Conservation (phyloP, 2,888 invertebrate genomes). For the Epicampocera succincta region DNA sequence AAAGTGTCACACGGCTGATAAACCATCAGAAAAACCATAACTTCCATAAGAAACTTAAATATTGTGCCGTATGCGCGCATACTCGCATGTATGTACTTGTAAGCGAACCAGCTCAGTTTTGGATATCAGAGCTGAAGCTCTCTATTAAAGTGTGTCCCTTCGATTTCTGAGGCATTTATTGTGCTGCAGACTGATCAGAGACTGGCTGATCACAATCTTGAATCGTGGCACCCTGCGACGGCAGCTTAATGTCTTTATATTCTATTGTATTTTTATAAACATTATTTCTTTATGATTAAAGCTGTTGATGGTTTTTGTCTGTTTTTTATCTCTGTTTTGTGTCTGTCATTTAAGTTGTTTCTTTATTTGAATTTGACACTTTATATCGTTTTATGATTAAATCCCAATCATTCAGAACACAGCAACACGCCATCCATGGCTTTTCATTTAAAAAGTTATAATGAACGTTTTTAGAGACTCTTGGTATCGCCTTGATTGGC, state of each 20-base stretch:
- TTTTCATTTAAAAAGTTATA: constrained; percentile 38
- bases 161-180: constrained; percentile 23
- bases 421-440: not conserved
- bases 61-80: not conserved
- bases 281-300: constrained; percentile 34
- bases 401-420: constrained; percentile 10
- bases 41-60: constrained; percentile 37
- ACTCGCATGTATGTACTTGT: not conserved
- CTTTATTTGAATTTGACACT: constrained; percentile 67
- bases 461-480: constrained; percentile 28
- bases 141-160: constrained; percentile 32
- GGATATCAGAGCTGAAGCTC: not conserved
- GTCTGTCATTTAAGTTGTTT: constrained; percentile 58
- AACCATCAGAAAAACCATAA: constrained; percentile 45
- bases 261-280: constrained; percentile 41
- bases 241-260: constrained; percentile 69
- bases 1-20: constrained; percentile 67
- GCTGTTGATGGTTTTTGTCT: constrained; percentile 30
- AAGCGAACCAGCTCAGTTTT: not conserved
- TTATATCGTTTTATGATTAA: constrained; percentile 57
- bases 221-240: constrained; percentile 68
- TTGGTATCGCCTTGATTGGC: constrained; percentile 52
- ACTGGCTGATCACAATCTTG: constrained; percentile 66
- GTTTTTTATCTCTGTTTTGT: constrained; percentile 36
- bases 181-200: constrained; percentile 59